Evolutionary conservation across 2,797 vertebrate species (phyloP).

Genomic region (Squalus acanthias): DNA sequence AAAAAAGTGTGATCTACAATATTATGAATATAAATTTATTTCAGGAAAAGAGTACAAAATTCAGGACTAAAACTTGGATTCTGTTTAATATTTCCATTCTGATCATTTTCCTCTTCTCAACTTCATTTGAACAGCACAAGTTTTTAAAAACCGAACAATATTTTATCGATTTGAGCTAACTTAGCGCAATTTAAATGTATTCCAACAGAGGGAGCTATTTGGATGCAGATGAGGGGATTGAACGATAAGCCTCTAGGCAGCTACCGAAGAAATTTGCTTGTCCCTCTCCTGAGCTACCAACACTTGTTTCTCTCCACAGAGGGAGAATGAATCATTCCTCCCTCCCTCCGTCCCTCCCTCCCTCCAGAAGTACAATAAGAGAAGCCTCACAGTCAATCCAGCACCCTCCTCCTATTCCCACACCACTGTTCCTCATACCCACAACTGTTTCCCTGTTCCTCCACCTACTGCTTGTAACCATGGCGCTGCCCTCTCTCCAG

Average conservation of each 20-base stretch:
- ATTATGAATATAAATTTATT: not conserved
- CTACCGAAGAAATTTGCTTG: not conserved
- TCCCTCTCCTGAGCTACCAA: not conserved
- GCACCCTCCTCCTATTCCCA: not conserved
- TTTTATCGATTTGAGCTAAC: not conserved
- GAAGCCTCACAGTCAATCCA: not conserved
- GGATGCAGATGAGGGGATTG: not conserved
- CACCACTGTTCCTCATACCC: not conserved
- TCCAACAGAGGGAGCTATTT: not conserved
- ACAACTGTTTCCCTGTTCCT: not conserved
- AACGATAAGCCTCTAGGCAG: not conserved
- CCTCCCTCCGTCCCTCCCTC: not conserved
- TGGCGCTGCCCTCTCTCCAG: not conserved
- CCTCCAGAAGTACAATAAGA: not conserved
- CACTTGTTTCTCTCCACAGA: not conserved
- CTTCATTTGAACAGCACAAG: not conserved
- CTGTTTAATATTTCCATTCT: not conserved
- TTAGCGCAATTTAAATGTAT: not conserved
- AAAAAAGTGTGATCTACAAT: not conserved
- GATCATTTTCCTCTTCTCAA: not conserved
- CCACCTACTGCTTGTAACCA: not conserved
- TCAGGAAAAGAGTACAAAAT: not conserved
- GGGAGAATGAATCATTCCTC: not conserved
- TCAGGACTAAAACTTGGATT: not conserved
- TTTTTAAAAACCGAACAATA: not conserved